Percentiles rank a stretch among this genome's conserved stretches.
Conservation (phyloP, 2,888 invertebrate genomes). For the Clostera curtula region DNA sequence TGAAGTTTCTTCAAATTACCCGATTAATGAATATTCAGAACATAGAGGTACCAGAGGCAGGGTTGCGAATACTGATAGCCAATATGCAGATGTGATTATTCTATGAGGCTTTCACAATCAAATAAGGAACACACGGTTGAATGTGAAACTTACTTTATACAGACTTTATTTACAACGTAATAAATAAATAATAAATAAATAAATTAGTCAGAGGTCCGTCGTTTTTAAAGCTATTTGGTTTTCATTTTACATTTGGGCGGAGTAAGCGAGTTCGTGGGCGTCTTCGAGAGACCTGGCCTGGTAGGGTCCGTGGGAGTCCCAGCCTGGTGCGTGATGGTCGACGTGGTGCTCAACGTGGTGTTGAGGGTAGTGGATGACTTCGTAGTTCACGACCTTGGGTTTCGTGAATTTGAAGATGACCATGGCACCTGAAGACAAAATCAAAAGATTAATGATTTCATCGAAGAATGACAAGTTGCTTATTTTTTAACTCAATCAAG, state of each 20-base stretch:
- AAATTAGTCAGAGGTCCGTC: slow-evolving; percentile 65
- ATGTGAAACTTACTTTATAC: slow-evolving; percentile 58
- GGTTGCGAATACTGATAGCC: too few relatives aligned
- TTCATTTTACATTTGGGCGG: slow-evolving; percentile 57
- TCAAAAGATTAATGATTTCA: background rate
- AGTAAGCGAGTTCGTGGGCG: slow-evolving; percentile 77
- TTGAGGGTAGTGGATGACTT: slow-evolving; percentile 88
- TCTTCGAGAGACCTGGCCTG: slow-evolving; percentile 77
- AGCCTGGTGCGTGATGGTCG: slow-evolving; percentile 72
- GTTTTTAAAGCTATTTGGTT: slow-evolving; percentile 36
- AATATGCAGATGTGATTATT: slow-evolving; percentile 11
- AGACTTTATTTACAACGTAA: slow-evolving; percentile 61
- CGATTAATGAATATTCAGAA: too few relatives aligned
- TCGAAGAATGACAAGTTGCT: background rate
- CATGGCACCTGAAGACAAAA: slow-evolving; percentile 74
- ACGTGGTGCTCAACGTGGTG: slow-evolving; percentile 81
- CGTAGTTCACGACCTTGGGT: slow-evolving; percentile 90
- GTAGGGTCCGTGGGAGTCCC: slow-evolving; percentile 75
- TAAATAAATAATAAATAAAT: slow-evolving; percentile 64
- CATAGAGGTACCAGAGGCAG: too few relatives aligned
- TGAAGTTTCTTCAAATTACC: too few relatives aligned
- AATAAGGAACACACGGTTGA: slow-evolving; percentile 28
- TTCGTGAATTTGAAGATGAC: slow-evolving; percentile 91
- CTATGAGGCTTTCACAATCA: slow-evolving; percentile 16
- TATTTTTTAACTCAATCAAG: background rate